Evolutionary conservation across 2,888 invertebrate species (phyloP).

Genomic region (Parasteatoda lunata): DNA sequence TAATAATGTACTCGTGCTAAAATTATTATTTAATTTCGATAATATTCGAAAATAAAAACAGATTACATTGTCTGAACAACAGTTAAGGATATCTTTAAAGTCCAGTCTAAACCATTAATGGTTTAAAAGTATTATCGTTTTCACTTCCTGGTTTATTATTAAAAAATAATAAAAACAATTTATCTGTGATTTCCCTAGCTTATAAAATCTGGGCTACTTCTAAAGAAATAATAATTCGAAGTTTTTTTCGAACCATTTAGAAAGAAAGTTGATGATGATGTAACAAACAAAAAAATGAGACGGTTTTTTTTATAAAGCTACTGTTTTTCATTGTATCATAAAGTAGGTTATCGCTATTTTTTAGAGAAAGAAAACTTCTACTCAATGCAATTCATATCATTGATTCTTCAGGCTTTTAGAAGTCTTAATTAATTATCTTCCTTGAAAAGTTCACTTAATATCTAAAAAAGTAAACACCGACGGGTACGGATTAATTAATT

Average conservation of each 20-base stretch:
- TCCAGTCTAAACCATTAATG: too few species aligned
- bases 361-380: background rate
- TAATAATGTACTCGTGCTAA: too few species aligned
- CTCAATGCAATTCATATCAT: background rate
- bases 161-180: background rate
- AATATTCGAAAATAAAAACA: too few species aligned
- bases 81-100: too few species aligned
- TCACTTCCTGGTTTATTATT: background rate
- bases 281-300: background rate
- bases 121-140: too few species aligned
- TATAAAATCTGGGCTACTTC: too few species aligned
- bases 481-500: background rate
- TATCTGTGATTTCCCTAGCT: too few species aligned
- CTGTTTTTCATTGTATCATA: background rate
- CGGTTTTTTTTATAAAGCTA: background rate
- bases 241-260: background rate
- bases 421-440: background rate
- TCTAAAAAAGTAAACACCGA: background rate
- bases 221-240: background rate
- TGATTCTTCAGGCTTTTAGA: background rate
- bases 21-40: too few species aligned
- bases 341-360: background rate
- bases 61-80: too few species aligned
- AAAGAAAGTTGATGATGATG: background rate
- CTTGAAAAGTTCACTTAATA: background rate